Evolutionary conservation across 2,888 invertebrate species (phyloP).

Genomic region (Trisateles emortualis): DNA sequence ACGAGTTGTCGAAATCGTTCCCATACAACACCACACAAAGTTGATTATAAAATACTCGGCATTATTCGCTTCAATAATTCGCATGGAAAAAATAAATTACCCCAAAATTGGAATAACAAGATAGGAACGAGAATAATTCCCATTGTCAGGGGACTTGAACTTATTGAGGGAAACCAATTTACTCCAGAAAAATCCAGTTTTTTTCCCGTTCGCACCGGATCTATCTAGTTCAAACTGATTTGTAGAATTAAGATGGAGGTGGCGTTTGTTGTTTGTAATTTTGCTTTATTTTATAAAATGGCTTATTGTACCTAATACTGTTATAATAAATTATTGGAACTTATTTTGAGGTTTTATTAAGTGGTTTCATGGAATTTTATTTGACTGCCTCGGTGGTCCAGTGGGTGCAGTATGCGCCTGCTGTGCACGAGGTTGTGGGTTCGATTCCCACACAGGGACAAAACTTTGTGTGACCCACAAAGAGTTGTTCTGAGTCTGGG

Average conservation of each 20-base stretch:
- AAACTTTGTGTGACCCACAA: too few species aligned
- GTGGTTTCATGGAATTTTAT: not conserved
- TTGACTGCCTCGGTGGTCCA: not conserved
- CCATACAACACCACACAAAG: constrained; percentile 42
- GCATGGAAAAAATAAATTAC: constrained; percentile 66
- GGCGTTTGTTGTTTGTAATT: constrained; percentile 23
- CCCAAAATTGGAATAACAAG: constrained; percentile 76
- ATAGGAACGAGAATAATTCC: constrained; percentile 75
- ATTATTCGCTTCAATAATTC: constrained; percentile 54
- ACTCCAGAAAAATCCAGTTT: constrained; percentile 62
- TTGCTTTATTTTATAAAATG: constrained; percentile 31
- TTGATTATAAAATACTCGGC: constrained; percentile 57
- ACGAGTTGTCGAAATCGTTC: constrained; percentile 40
- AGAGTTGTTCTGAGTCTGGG: too few species aligned
- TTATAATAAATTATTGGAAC: constrained; percentile 24
- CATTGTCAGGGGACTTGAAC: constrained; percentile 75
- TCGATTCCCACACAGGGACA: too few species aligned
- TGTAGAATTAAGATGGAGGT: constrained; percentile 38
- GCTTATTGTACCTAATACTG: constrained; percentile 31
- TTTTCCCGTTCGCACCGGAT: constrained; percentile 46
- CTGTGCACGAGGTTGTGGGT: too few species aligned
- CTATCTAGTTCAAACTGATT: constrained; percentile 36
- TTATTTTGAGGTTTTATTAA: not conserved
- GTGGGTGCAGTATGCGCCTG: too few species aligned
- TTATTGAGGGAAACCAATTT: constrained; percentile 78